Conservation (phyloP, 2,888 invertebrate genomes). For the Ochropacha duplaris region DNA sequence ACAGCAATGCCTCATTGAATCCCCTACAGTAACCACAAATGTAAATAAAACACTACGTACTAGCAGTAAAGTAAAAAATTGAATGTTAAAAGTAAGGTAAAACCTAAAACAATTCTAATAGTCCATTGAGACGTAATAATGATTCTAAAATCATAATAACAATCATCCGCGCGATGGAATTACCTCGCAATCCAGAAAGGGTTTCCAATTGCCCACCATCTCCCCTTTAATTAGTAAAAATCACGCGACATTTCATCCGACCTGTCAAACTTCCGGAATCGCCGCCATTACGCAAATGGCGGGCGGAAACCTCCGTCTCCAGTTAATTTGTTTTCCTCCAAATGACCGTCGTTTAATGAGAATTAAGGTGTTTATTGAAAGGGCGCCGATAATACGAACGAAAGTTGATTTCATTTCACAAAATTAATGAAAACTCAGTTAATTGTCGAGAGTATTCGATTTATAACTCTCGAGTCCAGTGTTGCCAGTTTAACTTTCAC, state of each 20-base stretch:
- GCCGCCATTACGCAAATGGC: conserved; percentile 65
- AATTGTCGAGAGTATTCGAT: conserved; percentile 53
- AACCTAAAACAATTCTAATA: neutral
- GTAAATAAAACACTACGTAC: no score
- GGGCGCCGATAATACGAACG: conserved; percentile 55
- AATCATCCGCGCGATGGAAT: conserved; percentile 19
- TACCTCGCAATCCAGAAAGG: conserved; percentile 28
- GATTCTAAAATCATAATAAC: neutral
- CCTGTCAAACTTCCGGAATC: conserved; percentile 73
- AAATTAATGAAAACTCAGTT: conserved; percentile 57
- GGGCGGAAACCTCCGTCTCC: conserved; percentile 52
- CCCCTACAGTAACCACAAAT: no score
- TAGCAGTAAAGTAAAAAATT: no score
- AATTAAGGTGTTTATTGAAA: conserved; percentile 76
- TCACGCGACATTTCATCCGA: conserved; percentile 77
- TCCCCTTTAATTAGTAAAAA: conserved; percentile 77
- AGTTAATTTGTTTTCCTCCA: conserved; percentile 74
- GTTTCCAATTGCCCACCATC: conserved; percentile 22
- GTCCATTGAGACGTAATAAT: neutral
- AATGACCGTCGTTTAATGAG: conserved; percentile 70
- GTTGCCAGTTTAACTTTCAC: neutral
- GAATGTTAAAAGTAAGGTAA: no score
- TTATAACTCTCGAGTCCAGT: conserved; percentile 37
- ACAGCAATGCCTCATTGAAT: no score
- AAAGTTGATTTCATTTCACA: conserved; percentile 66